Evolutionary conservation across 2,888 invertebrate species (phyloP).

Genomic region (Apodemia mormo): DNA sequence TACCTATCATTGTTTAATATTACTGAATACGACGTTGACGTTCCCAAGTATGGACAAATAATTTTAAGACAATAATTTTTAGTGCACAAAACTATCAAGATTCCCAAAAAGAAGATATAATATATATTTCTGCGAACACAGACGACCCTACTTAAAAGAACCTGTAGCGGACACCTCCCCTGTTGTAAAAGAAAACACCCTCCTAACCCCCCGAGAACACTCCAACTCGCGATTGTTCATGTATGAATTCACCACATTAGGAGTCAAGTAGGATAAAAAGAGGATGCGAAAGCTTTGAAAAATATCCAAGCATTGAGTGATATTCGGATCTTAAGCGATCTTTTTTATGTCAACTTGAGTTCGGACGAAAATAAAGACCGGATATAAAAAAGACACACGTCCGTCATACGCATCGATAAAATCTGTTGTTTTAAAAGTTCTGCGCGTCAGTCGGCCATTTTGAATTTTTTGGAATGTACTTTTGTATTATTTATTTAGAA

Average conservation of each 20-base stretch:
- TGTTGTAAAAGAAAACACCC: conserved; percentile 35
- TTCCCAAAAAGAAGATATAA: not conserved
- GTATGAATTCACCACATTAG: conserved; percentile 88
- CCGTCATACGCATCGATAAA: conserved; percentile 35
- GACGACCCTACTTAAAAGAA: conserved; percentile 29
- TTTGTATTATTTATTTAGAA: conserved; percentile 22
- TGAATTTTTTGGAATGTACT: conserved; percentile 16
- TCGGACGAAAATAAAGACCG: conserved; percentile 37
- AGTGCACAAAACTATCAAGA: not conserved
- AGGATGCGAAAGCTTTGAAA: conserved; percentile 73
- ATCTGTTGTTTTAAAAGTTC: conserved; percentile 32
- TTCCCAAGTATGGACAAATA: no score
- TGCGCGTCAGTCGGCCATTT: conserved; percentile 12
- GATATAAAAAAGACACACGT: conserved; percentile 37
- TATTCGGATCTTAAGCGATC: conserved; percentile 57
- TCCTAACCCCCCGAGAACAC: conserved; percentile 52
- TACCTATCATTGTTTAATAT: no score
- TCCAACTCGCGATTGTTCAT: conserved; percentile 82
- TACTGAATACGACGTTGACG: no score
- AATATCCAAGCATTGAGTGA: conserved; percentile 71
- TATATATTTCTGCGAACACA: conserved; percentile 11
- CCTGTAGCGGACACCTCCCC: conserved; percentile 34
- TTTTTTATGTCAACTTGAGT: conserved; percentile 43
- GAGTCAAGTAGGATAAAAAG: conserved; percentile 84
- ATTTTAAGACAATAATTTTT: not conserved